Conservation (phyloP, 2,888 invertebrate species). For the Drosophila rubida region DNA sequence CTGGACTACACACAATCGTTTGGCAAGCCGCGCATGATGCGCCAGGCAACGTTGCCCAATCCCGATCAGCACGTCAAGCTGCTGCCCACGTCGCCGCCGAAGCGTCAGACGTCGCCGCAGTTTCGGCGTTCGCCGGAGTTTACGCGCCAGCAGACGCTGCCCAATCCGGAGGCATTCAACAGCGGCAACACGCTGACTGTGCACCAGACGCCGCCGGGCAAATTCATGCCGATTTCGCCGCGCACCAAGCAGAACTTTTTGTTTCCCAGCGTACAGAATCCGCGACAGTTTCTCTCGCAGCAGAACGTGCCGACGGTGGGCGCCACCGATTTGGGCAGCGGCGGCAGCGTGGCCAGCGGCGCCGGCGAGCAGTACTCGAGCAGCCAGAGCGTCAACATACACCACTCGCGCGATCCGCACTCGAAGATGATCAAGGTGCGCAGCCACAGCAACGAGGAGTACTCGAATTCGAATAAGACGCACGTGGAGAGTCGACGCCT, state of each 20-base stretch:
- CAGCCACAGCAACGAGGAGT: slow-evolving; percentile 85
- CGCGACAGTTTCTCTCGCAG: slow-evolving; percentile 83
- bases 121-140: slow-evolving; percentile 84
- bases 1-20: slow-evolving; percentile 66
- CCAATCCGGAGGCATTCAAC: slow-evolving; percentile 83
- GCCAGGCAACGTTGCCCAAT: slow-evolving; percentile 84
- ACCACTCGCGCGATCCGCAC: slow-evolving; percentile 80
- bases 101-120: slow-evolving; percentile 83
- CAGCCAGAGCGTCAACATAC: slow-evolving; percentile 83
- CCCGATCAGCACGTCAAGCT: slow-evolving; percentile 84
- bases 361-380: slow-evolving; percentile 82
- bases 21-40: slow-evolving; percentile 80
- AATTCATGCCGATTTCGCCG: slow-evolving; percentile 84
- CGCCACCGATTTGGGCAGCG: slow-evolving; percentile 73
- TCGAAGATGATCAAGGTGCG: slow-evolving; percentile 85
- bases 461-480: slow-evolving; percentile 79
- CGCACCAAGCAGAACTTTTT: slow-evolving; percentile 84
- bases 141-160: slow-evolving; percentile 83
- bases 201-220: slow-evolving; percentile 77
- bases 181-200: slow-evolving; percentile 81
- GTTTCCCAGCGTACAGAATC: slow-evolving; percentile 83
- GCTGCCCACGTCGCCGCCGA: slow-evolving; percentile 84
- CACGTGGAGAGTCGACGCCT: slow-evolving; percentile 79
- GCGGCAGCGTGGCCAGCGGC: slow-evolving; percentile 62
- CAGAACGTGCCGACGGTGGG: slow-evolving; percentile 84